Base-by-base conservation (phyloP, 2,888 invertebrate species). In the Scaptodrosophila latifasciaeformis region DNA sequence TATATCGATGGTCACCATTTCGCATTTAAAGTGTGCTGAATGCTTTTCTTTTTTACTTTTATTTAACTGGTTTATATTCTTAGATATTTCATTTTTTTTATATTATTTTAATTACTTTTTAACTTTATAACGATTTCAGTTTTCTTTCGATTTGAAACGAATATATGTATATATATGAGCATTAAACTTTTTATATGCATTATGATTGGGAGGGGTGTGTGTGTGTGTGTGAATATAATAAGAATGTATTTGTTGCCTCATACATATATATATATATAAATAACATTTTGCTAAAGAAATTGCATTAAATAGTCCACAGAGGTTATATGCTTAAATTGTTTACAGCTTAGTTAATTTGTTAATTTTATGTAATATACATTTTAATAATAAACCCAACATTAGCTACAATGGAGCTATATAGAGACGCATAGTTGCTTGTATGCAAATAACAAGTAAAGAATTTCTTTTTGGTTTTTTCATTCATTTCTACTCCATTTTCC, bases 1-100 rank as follows among this genome's bases (percentile, higher is more conserved):
- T 76, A 72, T 75, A 81, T 76, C 75, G 75, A 81, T 76, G 75
- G 75, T 76, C 75, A 78, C 56, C 76, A 68, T 75, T 76, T 78
- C 75, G 65, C 68, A 61, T 78, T 78, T 65, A 60, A 79, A 77
- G 75, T 75, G 79, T 53, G 34, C 34, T 34, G 34, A 34, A 34
- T 34, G 17, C 19, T 58, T 15, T 68, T 68, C 62, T 59, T 24
- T 63, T 30, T 35, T 45, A 45, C 43, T 51, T 50, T 35, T 59
- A 54, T 30, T n/a, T n/a, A n/a, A n/a, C n/a, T n/a, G 24, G 24
- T 24, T 5, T 24, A 24, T 24, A 24, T 24, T 70, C 50, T 48
- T 76, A 47, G 51, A 39, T 51, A n/a, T 10, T 52, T 52, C 48
- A 48, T 21, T 40, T 24, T 31, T 18, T 40, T 30, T n/a, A 17